A percentile compares a stretch with the other conserved stretches of the same genome.
Evolutionary conservation across 2,797 vertebrate species (phyloP).

Genomic region (Pachyuromys duprasi): DNA sequence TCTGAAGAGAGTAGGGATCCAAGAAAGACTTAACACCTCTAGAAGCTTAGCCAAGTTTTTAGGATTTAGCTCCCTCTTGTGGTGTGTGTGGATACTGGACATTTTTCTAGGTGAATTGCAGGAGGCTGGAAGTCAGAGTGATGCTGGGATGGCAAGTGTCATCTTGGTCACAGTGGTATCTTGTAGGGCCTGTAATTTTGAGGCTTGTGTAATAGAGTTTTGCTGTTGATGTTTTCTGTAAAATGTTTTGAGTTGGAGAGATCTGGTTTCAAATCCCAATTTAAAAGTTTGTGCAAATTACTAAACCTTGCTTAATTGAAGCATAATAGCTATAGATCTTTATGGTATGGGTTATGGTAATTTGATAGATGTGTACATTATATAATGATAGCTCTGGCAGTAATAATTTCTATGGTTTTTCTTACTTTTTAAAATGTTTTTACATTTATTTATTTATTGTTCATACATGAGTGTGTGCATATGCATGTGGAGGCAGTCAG

Average conservation of each 20-base stretch:
- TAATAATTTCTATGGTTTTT: neutral
- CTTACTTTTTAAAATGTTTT: neutral
- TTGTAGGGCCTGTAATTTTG: neutral
- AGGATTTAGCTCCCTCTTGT: slow-evolving; percentile 57
- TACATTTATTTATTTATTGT: neutral
- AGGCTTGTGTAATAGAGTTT: neutral
- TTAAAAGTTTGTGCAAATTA: slow-evolving; percentile 35
- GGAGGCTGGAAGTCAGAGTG: neutral
- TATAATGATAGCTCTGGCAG: neutral
- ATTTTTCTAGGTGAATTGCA: slow-evolving; percentile 3
- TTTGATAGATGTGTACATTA: neutral
- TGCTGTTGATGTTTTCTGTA: slow-evolving; percentile 15
- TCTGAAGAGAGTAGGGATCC: neutral
- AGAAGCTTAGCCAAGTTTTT: neutral
- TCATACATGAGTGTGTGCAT: neutral
- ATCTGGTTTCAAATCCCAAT: slow-evolving; percentile 32
- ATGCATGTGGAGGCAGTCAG: neutral
- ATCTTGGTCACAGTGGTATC: neutral
- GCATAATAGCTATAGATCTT: neutral
- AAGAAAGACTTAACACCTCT: neutral
- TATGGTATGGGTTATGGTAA: neutral
- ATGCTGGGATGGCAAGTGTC: neutral
- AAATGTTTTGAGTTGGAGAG: neutral
- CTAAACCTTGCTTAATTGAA: neutral
- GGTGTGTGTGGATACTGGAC: slow-evolving; percentile 27